phyloP scores from a whole-genome alignment of 1,140 invertebrate genomes.

The Tachypleus tridentatus region DNA sequence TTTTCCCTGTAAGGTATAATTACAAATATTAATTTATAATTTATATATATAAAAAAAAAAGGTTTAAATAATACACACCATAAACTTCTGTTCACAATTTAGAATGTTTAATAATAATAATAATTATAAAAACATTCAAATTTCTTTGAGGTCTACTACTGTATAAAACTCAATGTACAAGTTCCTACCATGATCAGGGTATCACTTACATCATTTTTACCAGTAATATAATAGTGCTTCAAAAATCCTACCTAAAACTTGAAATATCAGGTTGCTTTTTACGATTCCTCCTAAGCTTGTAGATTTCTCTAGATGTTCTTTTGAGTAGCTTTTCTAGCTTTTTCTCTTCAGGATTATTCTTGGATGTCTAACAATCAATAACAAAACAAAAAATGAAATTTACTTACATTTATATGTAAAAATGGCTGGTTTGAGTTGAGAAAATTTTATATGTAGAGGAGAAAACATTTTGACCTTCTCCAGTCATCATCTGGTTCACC shows the following conservation, averaged over 20 bases:
- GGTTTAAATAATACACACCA: too few species aligned
- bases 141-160: not conserved
- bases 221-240: not conserved
- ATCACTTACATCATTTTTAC: not conserved
- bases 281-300: constrained; percentile 73
- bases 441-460: too few species aligned
- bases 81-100: constrained; percentile 4
- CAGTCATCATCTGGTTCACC: too few species aligned
- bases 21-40: too few species aligned
- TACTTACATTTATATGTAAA: too few species aligned
- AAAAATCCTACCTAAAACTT: constrained; percentile 72
- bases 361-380: constrained; percentile 22
- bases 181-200: too few species aligned
- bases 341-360: constrained; percentile 55
- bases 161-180: too few species aligned
- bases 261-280: constrained; percentile 78
- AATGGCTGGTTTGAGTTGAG: too few species aligned
- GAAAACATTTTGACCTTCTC: too few species aligned
- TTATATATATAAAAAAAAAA: too few species aligned
- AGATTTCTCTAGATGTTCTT: constrained; percentile 77
- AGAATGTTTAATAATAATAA: constrained; percentile 3
- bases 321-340: constrained; percentile 67
- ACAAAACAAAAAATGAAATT: constrained; percentile 10
- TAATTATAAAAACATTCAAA: constrained; percentile 5
- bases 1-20: constrained; percentile 58